Conservation (phyloP, 2,113 vertebrate species). For the Caretta caretta region DNA sequence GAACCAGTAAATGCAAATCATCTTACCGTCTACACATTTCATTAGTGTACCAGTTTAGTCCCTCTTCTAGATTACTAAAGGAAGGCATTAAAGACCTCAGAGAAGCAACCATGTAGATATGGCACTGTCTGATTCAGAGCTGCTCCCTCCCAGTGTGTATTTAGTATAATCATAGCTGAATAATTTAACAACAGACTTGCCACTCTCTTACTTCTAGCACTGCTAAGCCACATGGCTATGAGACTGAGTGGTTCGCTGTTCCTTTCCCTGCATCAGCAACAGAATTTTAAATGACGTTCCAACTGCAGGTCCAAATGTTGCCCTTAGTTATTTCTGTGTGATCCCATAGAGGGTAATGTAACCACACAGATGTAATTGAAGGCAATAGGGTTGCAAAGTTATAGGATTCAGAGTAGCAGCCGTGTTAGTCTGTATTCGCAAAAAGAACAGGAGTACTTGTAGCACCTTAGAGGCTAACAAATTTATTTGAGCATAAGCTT, state of each 20-base stretch:
- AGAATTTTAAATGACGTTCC: not conserved
- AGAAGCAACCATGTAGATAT: accelerated
- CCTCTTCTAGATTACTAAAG: not conserved
- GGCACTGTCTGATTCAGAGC: not conserved
- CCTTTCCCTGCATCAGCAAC: not conserved
- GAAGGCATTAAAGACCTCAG: not conserved
- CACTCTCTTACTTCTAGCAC: not conserved
- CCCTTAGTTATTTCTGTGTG: not conserved
- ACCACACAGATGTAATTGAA: not conserved
- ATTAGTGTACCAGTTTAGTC: accelerated
- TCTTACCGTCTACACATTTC: not conserved
- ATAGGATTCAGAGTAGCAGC: too few species aligned
- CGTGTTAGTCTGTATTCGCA: too few species aligned
- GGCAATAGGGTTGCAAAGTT: not conserved
- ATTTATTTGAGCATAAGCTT: too few species aligned
- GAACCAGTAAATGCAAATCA: not conserved
- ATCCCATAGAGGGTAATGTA: too few species aligned
- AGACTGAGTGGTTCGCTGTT: not conserved
- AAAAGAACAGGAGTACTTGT: too few species aligned
- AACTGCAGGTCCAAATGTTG: not conserved
- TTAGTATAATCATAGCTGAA: not conserved
- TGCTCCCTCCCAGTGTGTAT: not conserved
- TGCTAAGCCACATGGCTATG: accelerated
- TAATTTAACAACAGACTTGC: accelerated
- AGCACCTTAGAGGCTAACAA: too few species aligned